Evolutionary conservation across 2,888 invertebrate species (phyloP), one percentile per base, ranked within the genome.

Genomic region (Carabus problematicus): DNA sequence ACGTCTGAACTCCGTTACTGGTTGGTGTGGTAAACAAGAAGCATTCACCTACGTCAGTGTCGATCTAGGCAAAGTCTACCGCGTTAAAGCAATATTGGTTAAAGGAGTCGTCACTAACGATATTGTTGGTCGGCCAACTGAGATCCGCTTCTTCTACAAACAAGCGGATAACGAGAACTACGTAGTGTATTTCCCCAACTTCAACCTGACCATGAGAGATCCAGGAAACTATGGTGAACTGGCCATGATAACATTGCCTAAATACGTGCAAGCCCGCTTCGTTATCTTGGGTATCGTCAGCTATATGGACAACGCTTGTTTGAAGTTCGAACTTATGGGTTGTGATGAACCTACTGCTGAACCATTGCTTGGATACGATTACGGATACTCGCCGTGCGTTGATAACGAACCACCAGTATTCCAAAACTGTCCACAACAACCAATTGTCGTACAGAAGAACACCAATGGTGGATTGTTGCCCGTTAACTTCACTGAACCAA

Each of bases 21-120:
- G 96, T 14, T 97, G 96, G 96, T 96, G 96, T 82, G 95, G 95
- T n/a, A 96, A 95, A 77, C 93, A 94, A 83, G 97, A 97, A 83
- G 93, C 96, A 0, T 97, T 97, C 77, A 97, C 97, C 0, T 97
- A 97, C 76, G 94, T 97, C 7, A 96, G 94, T 77, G 96, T 98
- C 0, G 97, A 98, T 81, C 86, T 98, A 72, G 97, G 97, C 47
- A 91, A 93, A 82, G 91, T 96, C n/a, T 94, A 91, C 80, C 88
- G 96, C 74, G 93, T 97, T 0, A 96, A 95, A 82, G 95, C 95
- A 16, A 95, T 96, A 75, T 84, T 96, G 43, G 95, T 96, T 0
- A 96, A 96, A 83, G 96, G 96, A 62, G 96, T 97, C 6, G 94
- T 97, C 1, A 96, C 96, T 0, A 95, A 95, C 74, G 96, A 96